Evolutionary conservation across 2,113 vertebrate genomes (phyloP), one percentile per base, ranked within the genome.

Genomic region (Bettongia penicillata): DNA sequence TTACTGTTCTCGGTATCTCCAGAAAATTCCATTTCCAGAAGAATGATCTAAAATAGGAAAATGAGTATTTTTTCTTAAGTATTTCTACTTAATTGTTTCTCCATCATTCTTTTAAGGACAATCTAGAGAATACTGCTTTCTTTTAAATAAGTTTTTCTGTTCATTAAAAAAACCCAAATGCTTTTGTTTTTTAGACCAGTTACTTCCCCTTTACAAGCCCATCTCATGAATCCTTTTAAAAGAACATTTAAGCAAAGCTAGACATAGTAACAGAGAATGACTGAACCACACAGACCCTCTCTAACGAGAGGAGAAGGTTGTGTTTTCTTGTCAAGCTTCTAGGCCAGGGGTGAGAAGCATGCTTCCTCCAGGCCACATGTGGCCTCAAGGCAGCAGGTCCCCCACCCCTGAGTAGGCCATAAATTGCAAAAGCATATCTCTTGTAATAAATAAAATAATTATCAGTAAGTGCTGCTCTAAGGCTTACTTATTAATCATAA

Each of bases 11-110:
- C 93, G 95, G 95, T 95, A 57, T 89, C 92, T 92, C 2, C 23
- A 90, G 94, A 91, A 97, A 96, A 94, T 26, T 89, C 94, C 51
- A 92, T 61, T 97, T 97, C 68, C 89, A 96, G 51, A 28, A 97
- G 57, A 91, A 93, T 84, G 43, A 91, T 1, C n/a, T 94, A 93
- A 89, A 95, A 96, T 51, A 89, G 90, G 52, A 89, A 90, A 95
- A 95, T 92, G 50, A 92, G 51, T 55, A 50, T 52, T 25, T n/a
- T 51, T 6, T 84, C 26, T 12, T 37, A 53, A 31, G 37, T 19
- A 77, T 37, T n/a, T 77, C 37, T 77, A 43, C n/a, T 77, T 43
- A 84, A n/a, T 19, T n/a, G 47, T 43, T 23, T 25, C 10, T 19
- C 47, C 68, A 25, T 90, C 91, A 23, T 95, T 94, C 90, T 96